Percentiles rank a stretch among this genome's conserved stretches.
phyloP scores from a whole-genome alignment of 2,888 invertebrate genomes.

The Aleiodes leptofemur region DNA sequence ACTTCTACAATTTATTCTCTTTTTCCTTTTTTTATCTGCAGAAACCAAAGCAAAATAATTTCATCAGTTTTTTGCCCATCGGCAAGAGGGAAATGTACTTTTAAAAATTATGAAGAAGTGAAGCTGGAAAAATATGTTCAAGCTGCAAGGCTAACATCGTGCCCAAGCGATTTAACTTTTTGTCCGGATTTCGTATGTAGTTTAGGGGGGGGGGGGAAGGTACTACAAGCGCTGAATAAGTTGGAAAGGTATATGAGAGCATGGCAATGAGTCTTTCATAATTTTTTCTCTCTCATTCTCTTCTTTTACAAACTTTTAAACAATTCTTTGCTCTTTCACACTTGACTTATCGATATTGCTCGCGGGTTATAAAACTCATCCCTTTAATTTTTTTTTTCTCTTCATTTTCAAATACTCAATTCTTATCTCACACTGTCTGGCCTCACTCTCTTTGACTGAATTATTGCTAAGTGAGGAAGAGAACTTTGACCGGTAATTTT shows the following conservation, averaged over 20 bases:
- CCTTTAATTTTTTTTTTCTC: background rate
- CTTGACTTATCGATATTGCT: slow-evolving; percentile 73
- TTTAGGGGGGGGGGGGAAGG: background rate
- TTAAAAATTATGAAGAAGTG: slow-evolving; percentile 1
- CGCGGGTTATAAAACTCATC: slow-evolving; percentile 34
- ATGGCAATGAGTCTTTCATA: slow-evolving; percentile 36
- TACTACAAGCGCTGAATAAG: slow-evolving; percentile 2
- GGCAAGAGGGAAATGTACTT: too few relatives aligned
- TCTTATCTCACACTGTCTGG: slow-evolving; percentile 4
- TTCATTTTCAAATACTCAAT: background rate
- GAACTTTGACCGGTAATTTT: slow-evolving; percentile 66
- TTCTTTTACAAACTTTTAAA: background rate
- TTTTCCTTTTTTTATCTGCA: too few relatives aligned
- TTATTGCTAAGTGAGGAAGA: slow-evolving; percentile 70
- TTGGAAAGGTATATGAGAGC: slow-evolving; percentile 27
- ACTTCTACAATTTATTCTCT: too few relatives aligned
- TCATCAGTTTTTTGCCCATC: background rate
- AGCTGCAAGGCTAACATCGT: slow-evolving; percentile 16
- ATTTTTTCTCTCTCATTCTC: background rate
- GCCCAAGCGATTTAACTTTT: slow-evolving; percentile 10
- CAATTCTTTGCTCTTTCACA: slow-evolving; percentile 36
- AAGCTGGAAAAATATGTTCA: background rate
- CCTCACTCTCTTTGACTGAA: slow-evolving; percentile 57
- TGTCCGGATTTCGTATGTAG: slow-evolving; percentile 4
- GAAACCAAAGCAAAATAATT: too few relatives aligned